Evolutionary conservation across 1,140 invertebrate species (phyloP).

Genomic region (Wasmannia auropunctata): DNA sequence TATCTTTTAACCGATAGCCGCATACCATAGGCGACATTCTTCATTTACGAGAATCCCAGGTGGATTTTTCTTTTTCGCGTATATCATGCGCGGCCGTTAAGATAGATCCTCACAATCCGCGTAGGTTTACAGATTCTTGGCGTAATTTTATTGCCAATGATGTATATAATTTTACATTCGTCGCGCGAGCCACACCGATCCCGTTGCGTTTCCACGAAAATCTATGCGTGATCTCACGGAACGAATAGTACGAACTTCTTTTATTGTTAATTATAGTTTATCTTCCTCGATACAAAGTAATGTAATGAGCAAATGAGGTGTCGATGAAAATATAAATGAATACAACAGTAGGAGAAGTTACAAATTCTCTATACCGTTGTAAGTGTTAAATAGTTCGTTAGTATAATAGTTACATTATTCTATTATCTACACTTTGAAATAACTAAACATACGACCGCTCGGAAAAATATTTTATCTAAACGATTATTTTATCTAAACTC

Average conservation of each 20-base stretch:
- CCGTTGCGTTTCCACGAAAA: constrained; percentile 10
- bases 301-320: neutral
- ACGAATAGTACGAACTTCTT: neutral
- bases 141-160: constrained; percentile 12
- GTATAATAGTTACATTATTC: neutral
- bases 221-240: neutral
- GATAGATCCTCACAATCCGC: neutral
- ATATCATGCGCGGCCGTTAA: neutral
- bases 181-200: neutral
- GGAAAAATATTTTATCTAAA: constrained; percentile 2
- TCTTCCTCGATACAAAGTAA: neutral
- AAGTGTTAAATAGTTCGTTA: neutral
- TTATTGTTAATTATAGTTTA: neutral
- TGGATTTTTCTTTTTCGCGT: neutral
- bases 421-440: neutral
- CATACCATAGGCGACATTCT: constrained; percentile 10
- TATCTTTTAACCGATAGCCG: neutral
- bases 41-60: neutral
- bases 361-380: no score
- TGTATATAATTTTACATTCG: neutral
- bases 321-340: neutral
- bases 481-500: neutral
- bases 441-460: neutral
- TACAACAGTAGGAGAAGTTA: neutral
- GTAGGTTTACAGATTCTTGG: neutral